phyloP scores from a whole-genome alignment of 2,888 invertebrate genomes.

The Eupeodes latifasciatus region DNA sequence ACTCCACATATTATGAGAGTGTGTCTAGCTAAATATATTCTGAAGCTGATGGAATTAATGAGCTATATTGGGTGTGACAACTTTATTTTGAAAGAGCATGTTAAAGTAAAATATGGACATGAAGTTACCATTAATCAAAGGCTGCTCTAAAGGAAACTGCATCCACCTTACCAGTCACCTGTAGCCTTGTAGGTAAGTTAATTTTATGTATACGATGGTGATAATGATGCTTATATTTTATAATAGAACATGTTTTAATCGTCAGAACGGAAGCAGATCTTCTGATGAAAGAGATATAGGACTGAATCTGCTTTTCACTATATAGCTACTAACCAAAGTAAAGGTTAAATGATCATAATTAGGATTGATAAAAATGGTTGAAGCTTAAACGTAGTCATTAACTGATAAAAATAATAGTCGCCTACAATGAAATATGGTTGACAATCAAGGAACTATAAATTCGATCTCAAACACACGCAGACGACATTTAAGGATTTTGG shows the following conservation, averaged over 20 bases:
- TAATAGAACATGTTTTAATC: neutral
- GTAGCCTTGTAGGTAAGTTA: neutral
- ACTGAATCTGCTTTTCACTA: too few relatives aligned
- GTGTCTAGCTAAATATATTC: neutral
- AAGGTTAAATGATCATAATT: too few relatives aligned
- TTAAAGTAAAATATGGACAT: slow-evolving; percentile 39
- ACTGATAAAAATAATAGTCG: too few relatives aligned
- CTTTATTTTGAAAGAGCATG: slow-evolving; percentile 49
- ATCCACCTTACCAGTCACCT: neutral
- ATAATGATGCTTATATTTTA: neutral
- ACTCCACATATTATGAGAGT: neutral
- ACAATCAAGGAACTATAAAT: too few relatives aligned
- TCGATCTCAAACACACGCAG: too few relatives aligned
- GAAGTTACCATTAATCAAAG: slow-evolving; percentile 33
- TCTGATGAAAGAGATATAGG: neutral
- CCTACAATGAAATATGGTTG: too few relatives aligned
- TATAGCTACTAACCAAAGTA: too few relatives aligned
- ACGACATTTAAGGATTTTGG: too few relatives aligned
- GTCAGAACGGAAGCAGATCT: neutral
- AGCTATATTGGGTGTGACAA: slow-evolving; percentile 59
- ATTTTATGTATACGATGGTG: neutral
- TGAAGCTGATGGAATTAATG: slow-evolving; percentile 41
- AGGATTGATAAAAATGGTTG: too few relatives aligned
- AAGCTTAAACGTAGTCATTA: too few relatives aligned
- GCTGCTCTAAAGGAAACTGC: neutral